Evolutionary conservation across 2,113 vertebrate species (phyloP).

Genomic region (Pundamilia nyererei): DNA sequence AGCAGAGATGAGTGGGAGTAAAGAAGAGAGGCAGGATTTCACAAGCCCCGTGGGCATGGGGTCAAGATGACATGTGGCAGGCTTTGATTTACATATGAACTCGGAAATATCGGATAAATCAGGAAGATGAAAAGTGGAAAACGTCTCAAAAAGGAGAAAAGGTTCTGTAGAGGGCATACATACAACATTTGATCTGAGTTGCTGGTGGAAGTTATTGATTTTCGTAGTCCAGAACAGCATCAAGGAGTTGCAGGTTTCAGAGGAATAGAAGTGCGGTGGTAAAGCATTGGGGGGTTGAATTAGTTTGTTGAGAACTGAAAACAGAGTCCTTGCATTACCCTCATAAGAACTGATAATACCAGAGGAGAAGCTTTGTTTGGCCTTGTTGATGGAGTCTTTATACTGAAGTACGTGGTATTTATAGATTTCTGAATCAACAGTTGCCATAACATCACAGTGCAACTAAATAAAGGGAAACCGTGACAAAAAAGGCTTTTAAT

Average conservation of each 20-base stretch:
- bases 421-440: neutral
- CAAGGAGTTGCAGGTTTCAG: neutral
- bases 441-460: neutral
- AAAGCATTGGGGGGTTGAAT: neutral
- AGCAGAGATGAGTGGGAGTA: too few relatives aligned
- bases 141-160: neutral
- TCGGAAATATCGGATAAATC: neutral
- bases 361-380: neutral
- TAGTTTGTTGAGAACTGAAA: neutral
- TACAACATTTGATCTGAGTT: neutral
- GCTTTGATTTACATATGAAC: neutral
- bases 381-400: neutral
- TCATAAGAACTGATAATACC: neutral
- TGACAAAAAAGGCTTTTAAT: neutral
- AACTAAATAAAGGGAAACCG: fast-evolving
- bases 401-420: neutral
- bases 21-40: neutral
- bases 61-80: neutral
- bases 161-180: neutral
- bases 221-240: neutral
- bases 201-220: neutral
- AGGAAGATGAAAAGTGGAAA: neutral
- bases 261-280: neutral
- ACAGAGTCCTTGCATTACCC: neutral
- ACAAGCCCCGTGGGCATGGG: neutral